A percentile compares a stretch with the other conserved stretches of the same genome.
These are phyloP conservation scores for Cynopterus sphinx DNA, from an alignment of 2,797 vertebrate species.

Conservation along the genomic window DNA sequence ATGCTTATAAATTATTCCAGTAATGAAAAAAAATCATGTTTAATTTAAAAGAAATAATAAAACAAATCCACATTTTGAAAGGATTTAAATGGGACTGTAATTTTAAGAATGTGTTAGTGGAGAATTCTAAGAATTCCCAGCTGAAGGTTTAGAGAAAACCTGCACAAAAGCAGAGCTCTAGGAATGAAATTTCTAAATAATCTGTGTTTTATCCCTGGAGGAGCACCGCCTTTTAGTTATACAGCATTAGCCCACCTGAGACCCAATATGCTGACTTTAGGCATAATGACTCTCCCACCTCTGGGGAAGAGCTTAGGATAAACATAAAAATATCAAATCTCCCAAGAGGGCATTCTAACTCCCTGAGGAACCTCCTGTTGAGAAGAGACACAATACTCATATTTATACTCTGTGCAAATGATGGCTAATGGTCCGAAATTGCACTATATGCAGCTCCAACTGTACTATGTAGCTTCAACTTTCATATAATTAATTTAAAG, in stretches of 20 bases:
- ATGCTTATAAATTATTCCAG: neutral
- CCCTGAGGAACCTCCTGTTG: neutral
- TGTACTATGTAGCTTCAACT: neutral
- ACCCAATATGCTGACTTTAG: neutral
- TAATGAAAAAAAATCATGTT: neutral
- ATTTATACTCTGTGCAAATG: neutral
- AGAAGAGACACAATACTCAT: neutral
- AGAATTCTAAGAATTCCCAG: neutral
- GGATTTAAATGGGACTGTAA: neutral
- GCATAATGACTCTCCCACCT: neutral
- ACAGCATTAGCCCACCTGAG: neutral
- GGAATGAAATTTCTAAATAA: neutral
- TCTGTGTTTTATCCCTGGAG: neutral
- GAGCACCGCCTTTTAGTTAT: neutral
- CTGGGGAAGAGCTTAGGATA: neutral
- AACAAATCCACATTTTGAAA: neutral
- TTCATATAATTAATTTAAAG: neutral
- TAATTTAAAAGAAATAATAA: neutral
- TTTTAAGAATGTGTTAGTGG: neutral
- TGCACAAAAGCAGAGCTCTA: neutral
- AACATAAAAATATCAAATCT: slow-evolving; percentile 6
- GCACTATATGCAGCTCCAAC: neutral
- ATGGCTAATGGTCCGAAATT: neutral
- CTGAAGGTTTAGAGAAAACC: neutral
- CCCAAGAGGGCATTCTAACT: neutral